phyloP scores from a whole-genome alignment of 2,797 vertebrate genomes.

The Enteromius thamalakanensis region DNA sequence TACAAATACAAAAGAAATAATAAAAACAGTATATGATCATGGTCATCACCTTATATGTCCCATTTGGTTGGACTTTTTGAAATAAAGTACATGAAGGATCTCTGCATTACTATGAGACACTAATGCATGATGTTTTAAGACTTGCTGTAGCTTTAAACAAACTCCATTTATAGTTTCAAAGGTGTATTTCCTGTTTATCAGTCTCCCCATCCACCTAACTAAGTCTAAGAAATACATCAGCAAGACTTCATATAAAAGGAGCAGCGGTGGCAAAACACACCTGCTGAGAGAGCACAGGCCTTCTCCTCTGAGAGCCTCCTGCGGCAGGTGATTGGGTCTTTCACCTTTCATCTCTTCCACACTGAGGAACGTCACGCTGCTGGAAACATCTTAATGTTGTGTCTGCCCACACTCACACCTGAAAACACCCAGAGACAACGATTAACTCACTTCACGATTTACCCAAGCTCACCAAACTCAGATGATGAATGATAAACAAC shows the following conservation, averaged over 20 bases:
- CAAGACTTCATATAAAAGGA: neutral
- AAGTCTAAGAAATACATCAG: neutral
- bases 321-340: constrained; percentile 6
- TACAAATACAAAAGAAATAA: neutral
- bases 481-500: neutral
- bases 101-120: neutral
- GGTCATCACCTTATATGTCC: neutral
- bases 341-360: constrained; percentile 20
- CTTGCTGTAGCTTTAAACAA: neutral
- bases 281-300: constrained; percentile 4
- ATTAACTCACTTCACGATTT: constrained; percentile 17
- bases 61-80: neutral
- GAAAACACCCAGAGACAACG: constrained; percentile 35
- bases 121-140: neutral
- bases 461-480: neutral
- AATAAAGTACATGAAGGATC: neutral
- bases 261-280: neutral
- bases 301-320: neutral
- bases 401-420: constrained; percentile 30
- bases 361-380: constrained; percentile 5
- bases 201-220: neutral
- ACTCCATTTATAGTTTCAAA: neutral
- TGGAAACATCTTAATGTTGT: constrained; percentile 40
- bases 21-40: neutral
- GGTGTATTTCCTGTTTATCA: constrained; percentile 4